phyloP scores from a whole-genome alignment of 2,113 vertebrate species.

The Myrmecophaga tridactyla region DNA sequence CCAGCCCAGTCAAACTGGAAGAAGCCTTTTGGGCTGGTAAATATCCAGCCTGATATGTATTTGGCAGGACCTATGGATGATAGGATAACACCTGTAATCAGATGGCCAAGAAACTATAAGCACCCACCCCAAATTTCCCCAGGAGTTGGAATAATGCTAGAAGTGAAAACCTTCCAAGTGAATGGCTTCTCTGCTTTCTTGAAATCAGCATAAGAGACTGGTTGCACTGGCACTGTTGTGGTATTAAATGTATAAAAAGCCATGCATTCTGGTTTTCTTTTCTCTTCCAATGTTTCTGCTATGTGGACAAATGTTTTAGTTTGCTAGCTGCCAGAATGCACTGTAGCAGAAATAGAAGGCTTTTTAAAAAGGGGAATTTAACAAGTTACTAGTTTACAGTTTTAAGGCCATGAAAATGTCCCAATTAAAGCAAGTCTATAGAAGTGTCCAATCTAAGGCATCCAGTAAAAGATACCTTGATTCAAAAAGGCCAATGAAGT shows the following conservation, averaged over 20 bases:
- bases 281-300: constrained; percentile 46
- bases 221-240: not conserved
- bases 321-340: too few species aligned
- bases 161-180: not conserved
- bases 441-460: too few species aligned
- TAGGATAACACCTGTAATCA: not conserved
- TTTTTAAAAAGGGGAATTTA: too few species aligned
- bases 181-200: not conserved
- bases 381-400: too few species aligned
- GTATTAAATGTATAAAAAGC: constrained; percentile 31
- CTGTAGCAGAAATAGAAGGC: too few species aligned
- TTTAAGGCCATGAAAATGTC: too few species aligned
- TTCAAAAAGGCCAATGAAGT: too few species aligned
- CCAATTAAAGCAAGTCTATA: too few species aligned
- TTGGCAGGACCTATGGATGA: not conserved
- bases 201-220: not conserved
- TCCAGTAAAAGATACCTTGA: too few species aligned
- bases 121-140: not conserved
- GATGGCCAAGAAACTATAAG: not conserved
- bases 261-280: not conserved
- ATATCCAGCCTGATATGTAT: not conserved
- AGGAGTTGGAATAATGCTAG: not conserved
- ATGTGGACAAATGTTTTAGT: constrained; percentile 36
- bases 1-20: not conserved
- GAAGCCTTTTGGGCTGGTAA: not conserved